Evolutionary conservation across 2,797 vertebrate species (phyloP), one percentile per base, ranked within the genome.

Genomic region (Oryzias dopingdopingensis): DNA sequence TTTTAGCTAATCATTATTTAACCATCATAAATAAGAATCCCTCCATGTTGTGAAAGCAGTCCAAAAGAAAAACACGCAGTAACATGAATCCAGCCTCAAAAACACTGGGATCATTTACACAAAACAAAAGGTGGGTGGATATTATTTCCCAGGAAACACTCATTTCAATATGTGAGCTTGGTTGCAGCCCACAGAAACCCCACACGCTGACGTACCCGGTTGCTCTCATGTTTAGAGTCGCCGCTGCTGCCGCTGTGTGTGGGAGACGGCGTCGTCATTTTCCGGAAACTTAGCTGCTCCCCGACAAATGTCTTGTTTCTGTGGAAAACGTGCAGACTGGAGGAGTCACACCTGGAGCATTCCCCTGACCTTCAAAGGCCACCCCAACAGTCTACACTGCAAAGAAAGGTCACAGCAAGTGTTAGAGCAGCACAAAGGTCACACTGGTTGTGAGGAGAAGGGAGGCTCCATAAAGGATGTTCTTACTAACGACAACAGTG

Each of bases 221-320:
- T 77, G 41, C 62, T 73, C 52, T 83, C 86, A 13, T 83, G 85
- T 52, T 86, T 90, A 2, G 85, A 87, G 26, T 89, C 90, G 74
- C 80, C 49, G 20, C 89, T 90, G 79, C 87, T 88, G 74, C 90
- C 89, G 22, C 89, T 90, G 80, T 86, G 86, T 47, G 88, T 85
- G 57, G 89, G 88, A 4, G 89, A 90, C 0, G 61, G 54, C 3
- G 88, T 82, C 6, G 84, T 84, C 87, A 90, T 90, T 76, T 73
- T 84, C 23, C n/a, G 24, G 70, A 49, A 59, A 60, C 76, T 42
- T 0, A 4, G 46, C 59, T 43, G 43, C 48, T 46, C 64, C 70
- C 45, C 51, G 49, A 67, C 64, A 24, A 32, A 58, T 13, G 72
- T 50, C 47, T 66, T 15, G 65, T 73, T 65, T 77, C 74, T 70